Evolutionary conservation across 2,888 invertebrate species (phyloP).

Genomic region (Spisula subtruncata): DNA sequence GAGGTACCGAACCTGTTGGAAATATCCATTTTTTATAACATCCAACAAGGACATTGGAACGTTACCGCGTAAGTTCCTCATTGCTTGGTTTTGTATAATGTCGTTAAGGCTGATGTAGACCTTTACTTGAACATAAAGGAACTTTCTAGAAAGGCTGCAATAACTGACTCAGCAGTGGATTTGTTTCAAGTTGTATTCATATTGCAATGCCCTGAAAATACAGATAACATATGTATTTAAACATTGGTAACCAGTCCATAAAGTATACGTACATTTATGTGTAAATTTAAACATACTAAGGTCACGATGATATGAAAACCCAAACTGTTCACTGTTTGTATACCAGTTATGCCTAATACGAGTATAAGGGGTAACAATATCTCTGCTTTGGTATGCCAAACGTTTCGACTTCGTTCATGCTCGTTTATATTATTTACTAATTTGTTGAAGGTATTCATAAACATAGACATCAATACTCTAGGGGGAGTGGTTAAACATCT

Average conservation of each 20-base stretch:
- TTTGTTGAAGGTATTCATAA: no score
- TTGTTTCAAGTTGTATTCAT: background rate
- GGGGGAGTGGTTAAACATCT: no score
- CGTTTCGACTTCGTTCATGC: no score
- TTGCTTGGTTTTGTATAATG: background rate
- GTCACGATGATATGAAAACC: no score
- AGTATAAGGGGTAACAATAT: no score
- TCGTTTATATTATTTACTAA: no score
- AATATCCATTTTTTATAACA: slow-evolving; percentile 84
- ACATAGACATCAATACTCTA: no score
- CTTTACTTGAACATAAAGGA: background rate
- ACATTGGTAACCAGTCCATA: background rate
- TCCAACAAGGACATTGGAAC: slow-evolving; percentile 69
- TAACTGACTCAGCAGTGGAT: background rate
- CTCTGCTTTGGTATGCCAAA: no score
- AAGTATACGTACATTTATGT: no score
- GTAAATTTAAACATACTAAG: no score
- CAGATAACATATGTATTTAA: background rate
- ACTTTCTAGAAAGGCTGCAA: background rate
- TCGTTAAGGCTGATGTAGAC: background rate
- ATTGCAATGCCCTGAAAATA: background rate
- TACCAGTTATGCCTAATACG: no score
- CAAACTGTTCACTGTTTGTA: no score
- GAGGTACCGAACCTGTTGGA: slow-evolving; percentile 85
- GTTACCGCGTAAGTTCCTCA: slow-evolving; percentile 50